These are phyloP conservation scores for Drosophila carrolli DNA, from an alignment of 1,140 invertebrate species.

Conservation along the genomic window DNA sequence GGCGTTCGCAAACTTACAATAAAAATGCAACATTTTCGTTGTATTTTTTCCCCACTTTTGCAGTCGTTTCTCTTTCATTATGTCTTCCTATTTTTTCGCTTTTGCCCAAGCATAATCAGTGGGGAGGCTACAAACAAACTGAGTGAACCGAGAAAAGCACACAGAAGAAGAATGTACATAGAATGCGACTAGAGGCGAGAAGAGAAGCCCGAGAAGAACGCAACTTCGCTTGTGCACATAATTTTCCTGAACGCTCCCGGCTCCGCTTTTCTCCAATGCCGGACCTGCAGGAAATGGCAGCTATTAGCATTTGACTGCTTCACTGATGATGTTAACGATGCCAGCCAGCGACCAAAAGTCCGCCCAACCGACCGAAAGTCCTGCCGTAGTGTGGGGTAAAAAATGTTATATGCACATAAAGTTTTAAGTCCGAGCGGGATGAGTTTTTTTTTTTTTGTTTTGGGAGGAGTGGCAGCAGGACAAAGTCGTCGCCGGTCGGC, in stretches of 20 bases:
- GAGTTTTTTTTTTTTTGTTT: not conserved
- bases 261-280: slow-evolving; percentile 35
- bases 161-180: slow-evolving; percentile 22
- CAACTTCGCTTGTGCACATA: slow-evolving; percentile 74
- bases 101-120: slow-evolving; percentile 60
- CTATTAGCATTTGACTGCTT: slow-evolving; percentile 82
- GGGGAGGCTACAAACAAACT: slow-evolving; percentile 55
- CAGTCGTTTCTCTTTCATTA: slow-evolving; percentile 34
- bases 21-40: slow-evolving; percentile 68
- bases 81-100: not conserved
- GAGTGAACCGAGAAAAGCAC: slow-evolving; percentile 42
- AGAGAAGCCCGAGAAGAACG: slow-evolving; percentile 42
- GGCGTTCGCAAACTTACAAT: slow-evolving; percentile 40
- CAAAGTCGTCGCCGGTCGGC: slow-evolving; percentile 58
- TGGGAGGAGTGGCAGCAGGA: slow-evolving; percentile 14
- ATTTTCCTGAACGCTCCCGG: slow-evolving; percentile 69
- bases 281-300: slow-evolving; percentile 80
- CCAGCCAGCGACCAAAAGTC: slow-evolving; percentile 39
- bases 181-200: slow-evolving; percentile 11
- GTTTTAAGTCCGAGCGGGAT: slow-evolving; percentile 56
- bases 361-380: slow-evolving; percentile 40
- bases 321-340: slow-evolving; percentile 81
- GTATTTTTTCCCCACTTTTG: slow-evolving; percentile 21
- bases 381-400: slow-evolving; percentile 11
- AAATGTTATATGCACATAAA: slow-evolving; percentile 72